A percentile compares a stretch with the other conserved stretches of the same genome.
phyloP scores from a whole-genome alignment of 2,113 vertebrate species.

The Jaculus jaculus region DNA sequence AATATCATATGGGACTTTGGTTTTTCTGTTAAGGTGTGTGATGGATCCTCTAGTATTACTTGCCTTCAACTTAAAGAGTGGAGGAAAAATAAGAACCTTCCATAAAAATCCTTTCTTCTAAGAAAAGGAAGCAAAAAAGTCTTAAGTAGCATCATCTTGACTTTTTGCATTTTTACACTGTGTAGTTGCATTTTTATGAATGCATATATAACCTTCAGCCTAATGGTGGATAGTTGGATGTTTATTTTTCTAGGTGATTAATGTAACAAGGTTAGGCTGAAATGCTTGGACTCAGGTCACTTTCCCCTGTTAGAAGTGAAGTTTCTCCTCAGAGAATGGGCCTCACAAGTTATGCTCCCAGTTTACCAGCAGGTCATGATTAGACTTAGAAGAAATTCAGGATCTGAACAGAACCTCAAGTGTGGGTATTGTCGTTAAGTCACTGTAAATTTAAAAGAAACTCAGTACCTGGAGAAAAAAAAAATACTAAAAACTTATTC shows the following conservation, averaged over 20 bases:
- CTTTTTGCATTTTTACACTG: conserved; percentile 64
- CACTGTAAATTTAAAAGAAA: conserved; percentile 70
- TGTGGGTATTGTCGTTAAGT: conserved; percentile 42
- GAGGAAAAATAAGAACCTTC: background rate
- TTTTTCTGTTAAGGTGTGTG: conserved; percentile 41
- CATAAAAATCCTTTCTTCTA: conserved; percentile 54
- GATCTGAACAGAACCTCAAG: conserved; percentile 6
- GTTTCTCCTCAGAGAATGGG: conserved; percentile 55
- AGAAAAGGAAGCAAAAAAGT: conserved; percentile 57
- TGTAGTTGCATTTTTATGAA: conserved; percentile 61
- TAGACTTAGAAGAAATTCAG: conserved; percentile 70
- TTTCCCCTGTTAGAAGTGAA: conserved; percentile 62
- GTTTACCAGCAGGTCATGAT: conserved; percentile 54
- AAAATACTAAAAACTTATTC: conserved; percentile 38
- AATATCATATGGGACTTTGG: conserved; percentile 28
- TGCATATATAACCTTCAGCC: conserved; percentile 61
- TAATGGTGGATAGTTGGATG: conserved; percentile 42
- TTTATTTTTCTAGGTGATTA: conserved; percentile 50
- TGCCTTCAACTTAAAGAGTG: conserved; percentile 21
- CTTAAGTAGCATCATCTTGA: conserved; percentile 5
- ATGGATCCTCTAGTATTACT: background rate
- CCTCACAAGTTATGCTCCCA: conserved; percentile 78
- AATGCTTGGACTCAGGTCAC: conserved; percentile 61
- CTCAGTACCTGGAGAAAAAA: conserved; percentile 26
- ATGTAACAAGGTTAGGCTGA: conserved; percentile 41